These are phyloP conservation scores for Dryadula phaetusa DNA, from an alignment of 2,888 invertebrate genomes.

Conservation along the genomic window DNA sequence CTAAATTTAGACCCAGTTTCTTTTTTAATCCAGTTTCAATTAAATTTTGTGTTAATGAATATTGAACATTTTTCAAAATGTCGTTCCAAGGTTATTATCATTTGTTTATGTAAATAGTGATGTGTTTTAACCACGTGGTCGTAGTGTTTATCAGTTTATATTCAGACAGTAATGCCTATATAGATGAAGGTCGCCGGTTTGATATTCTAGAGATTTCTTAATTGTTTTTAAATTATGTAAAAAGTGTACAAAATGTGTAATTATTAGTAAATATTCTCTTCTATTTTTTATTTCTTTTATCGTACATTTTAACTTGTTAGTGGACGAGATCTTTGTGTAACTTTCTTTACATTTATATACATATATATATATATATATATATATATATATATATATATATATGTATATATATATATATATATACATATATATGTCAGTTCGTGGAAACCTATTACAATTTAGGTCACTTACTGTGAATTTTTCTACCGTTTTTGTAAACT, in stretches of 20 bases:
- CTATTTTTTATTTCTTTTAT: no score
- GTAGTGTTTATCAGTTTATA: background rate
- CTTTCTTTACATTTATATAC: no score
- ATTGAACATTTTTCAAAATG: slow-evolving; percentile 47
- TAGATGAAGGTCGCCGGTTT: background rate
- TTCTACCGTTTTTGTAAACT: background rate
- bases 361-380: no score
- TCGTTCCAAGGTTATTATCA: slow-evolving; percentile 42
- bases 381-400: no score
- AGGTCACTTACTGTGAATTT: background rate
- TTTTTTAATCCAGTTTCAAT: background rate
- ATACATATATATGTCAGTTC: background rate
- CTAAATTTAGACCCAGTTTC: background rate
- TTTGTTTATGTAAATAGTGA: background rate
- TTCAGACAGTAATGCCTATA: background rate
- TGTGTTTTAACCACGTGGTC: background rate
- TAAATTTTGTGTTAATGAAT: slow-evolving; percentile 31
- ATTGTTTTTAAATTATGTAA: background rate
- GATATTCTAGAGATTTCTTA: background rate
- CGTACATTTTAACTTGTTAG: no score
- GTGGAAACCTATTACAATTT: background rate
- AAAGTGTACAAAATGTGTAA: background rate
- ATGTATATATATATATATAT: background rate
- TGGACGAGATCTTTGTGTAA: no score
- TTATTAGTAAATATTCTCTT: background rate